Conservation (phyloP, 1,140 invertebrate species). For the Trypoxylus dichotomus region DNA sequence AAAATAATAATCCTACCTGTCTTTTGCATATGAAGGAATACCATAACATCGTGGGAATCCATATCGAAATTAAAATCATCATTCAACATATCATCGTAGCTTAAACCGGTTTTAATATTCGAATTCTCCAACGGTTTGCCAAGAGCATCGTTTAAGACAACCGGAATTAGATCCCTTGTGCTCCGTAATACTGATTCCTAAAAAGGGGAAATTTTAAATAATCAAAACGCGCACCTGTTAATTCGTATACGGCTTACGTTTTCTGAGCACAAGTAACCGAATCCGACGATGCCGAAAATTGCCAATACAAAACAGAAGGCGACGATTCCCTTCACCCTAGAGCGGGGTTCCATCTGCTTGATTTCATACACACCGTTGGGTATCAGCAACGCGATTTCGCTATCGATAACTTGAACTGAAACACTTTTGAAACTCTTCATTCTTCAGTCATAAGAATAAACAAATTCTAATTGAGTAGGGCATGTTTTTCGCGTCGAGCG, state of each 20-base stretch:
- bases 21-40: slow-evolving; percentile 98
- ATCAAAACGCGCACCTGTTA: not conserved
- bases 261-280: slow-evolving; percentile 86
- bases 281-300: slow-evolving; percentile 79
- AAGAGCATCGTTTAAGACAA: slow-evolving; percentile 60
- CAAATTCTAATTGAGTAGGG: not conserved
- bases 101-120: slow-evolving; percentile 62
- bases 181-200: slow-evolving; percentile 69
- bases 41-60: slow-evolving; percentile 92
- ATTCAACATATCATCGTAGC: slow-evolving; percentile 81
- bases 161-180: slow-evolving; percentile 59
- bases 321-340: slow-evolving; percentile 73
- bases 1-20: slow-evolving; percentile 61
- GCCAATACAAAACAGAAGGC: slow-evolving; percentile 76
- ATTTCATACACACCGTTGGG: slow-evolving; percentile 72
- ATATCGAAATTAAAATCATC: slow-evolving; percentile 88
- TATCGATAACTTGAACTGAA: slow-evolving; percentile 72
- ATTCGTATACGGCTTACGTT: slow-evolving; percentile 58
- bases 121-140: slow-evolving; percentile 60
- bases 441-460: slow-evolving; percentile 27
- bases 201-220: not conserved
- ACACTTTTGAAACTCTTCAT: slow-evolving; percentile 66
- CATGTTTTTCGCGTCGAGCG: not conserved
- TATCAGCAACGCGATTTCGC: slow-evolving; percentile 72
- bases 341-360: slow-evolving; percentile 72